Base-by-base conservation (phyloP, 1,140 invertebrate genomes). In the Drosophila ficusphila region DNA sequence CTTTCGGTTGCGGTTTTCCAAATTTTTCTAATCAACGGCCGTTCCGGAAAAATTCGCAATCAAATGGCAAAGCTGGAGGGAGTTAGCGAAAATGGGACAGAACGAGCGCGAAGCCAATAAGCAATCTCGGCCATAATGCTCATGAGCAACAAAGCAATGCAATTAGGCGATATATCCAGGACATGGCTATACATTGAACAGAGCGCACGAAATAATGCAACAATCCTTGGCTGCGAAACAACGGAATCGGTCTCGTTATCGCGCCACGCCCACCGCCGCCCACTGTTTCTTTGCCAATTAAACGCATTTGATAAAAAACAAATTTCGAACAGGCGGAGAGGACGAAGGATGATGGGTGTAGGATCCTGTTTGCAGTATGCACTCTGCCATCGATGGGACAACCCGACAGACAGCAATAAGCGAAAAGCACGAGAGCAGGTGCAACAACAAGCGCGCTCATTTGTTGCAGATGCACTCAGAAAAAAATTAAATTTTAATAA, bases 231-330 rank as follows among this genome's bases (percentile, higher is more conserved):
- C n/a, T 54, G 41, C 31, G 47, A 34, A 36, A 44, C 42, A 47
- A 36, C 42, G 18, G 34, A 51, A 18, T 47, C 42, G 21, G 38
- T 29, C 31, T 46, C 60, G 14, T 44, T 67, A 51, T 41, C 16
- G 19, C 19, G 0, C 16, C 18, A 36, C 53, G 38, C 52, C 44
- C 23, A 4, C 21, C 8, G n/a, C 34, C 47, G 11, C 31, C 41
- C 54, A 41, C 19, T 67, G 21, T 31, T 67, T 88, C 79, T 60
- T 68, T 79, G 82, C 73, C 78, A 88, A 88, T 88, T 86, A 86
- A 86, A 88, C 76, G 82, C 81, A 81, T 86, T 86, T 81, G 82
- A 42, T 74, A 88, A 64, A 81, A 81, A 73, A 74, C 48, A 70
- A 71, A 75, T 75, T 81, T 67, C 11, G 34, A 34, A 36, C 48